Evolutionary conservation across 2,797 vertebrate species (phyloP), one percentile per base, ranked within the genome.

Genomic region (Onychomys torridus): DNA sequence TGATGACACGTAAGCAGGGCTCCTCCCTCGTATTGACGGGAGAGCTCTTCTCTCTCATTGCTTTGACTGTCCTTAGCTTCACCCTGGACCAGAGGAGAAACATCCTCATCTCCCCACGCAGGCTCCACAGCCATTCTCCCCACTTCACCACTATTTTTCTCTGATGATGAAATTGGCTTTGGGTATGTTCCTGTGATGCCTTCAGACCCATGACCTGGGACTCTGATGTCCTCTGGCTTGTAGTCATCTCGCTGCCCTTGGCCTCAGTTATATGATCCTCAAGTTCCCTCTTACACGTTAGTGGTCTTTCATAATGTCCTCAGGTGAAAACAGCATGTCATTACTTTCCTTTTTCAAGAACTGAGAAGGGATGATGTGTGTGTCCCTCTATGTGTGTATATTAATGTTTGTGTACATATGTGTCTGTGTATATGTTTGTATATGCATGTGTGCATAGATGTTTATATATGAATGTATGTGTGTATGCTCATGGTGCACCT

Each of bases 61-160:
- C 61, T 5, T 3, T 52, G 55, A 6, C 63, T 32, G 46, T 59
- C 43, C 61, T 23, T n/a, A 34, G 67, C n/a, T 19, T 14, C 32
- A 4, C 2, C 3, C 7, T 12, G 34, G 25, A 2, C n/a, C 6
- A 2, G 34, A 52, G 14, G 32, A 40, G 85, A 57, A 32, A 3
- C n/a, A 16, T 19, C 40, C 0, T 10, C 46, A 49, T 8, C 21
- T 67, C 29, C 3, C 19, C 13, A 0, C 0, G 2, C 12, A 23
- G 2, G 0, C 14, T 8, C 5, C 32, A 23, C 29, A 8, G 3
- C 78, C 1, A 0, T 2, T 0, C 0, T 4, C 12, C 8, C 4
- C 16, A 6, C 32, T 17, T 46, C 10, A 3, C 23, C 21, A 5
- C 17, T 5, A 0, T 43, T 76, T 2, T 11, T 16, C 23, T 29